Evolutionary conservation across 2,797 vertebrate species (phyloP).

Genomic region (Sus cebifrons): DNA sequence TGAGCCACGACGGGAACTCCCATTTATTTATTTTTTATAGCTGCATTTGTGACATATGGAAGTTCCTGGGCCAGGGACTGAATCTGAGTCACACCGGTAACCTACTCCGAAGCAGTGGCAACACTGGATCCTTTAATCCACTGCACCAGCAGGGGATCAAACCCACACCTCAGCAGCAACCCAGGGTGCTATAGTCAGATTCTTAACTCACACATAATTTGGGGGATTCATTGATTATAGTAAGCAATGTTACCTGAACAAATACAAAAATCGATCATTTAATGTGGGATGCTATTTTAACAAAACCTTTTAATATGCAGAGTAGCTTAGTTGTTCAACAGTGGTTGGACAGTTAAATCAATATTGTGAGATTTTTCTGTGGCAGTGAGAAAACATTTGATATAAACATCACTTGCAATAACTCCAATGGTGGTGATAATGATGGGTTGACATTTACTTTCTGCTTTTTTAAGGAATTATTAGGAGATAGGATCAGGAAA

Average conservation of each 20-base stretch:
- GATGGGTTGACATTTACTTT: slow-evolving; percentile 56
- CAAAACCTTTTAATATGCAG: not conserved
- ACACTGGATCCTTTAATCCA: too few relatives aligned
- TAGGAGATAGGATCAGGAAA: slow-evolving; percentile 49
- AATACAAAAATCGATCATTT: not conserved
- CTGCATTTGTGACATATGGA: too few relatives aligned
- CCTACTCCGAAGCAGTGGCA: too few relatives aligned
- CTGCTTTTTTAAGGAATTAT: slow-evolving; percentile 46
- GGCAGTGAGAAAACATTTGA: slow-evolving; percentile 52
- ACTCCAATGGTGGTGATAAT: slow-evolving; percentile 8
- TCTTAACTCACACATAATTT: not conserved
- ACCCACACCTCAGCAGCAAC: too few relatives aligned
- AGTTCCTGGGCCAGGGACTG: too few relatives aligned
- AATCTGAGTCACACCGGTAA: too few relatives aligned
- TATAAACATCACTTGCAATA: slow-evolving; percentile 25
- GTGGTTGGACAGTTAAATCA: slow-evolving; percentile 36
- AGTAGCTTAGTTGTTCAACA: slow-evolving; percentile 26
- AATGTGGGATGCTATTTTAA: slow-evolving; percentile 29
- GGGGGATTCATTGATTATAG: slow-evolving; percentile 1
- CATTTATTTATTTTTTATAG: too few relatives aligned
- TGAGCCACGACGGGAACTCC: too few relatives aligned
- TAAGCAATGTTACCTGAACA: not conserved
- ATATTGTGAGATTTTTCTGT: slow-evolving; percentile 50
- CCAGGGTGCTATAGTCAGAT: too few relatives aligned
- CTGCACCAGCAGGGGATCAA: too few relatives aligned